phyloP scores from a whole-genome alignment of 1,140 invertebrate species.

The Bombus superbus region DNA sequence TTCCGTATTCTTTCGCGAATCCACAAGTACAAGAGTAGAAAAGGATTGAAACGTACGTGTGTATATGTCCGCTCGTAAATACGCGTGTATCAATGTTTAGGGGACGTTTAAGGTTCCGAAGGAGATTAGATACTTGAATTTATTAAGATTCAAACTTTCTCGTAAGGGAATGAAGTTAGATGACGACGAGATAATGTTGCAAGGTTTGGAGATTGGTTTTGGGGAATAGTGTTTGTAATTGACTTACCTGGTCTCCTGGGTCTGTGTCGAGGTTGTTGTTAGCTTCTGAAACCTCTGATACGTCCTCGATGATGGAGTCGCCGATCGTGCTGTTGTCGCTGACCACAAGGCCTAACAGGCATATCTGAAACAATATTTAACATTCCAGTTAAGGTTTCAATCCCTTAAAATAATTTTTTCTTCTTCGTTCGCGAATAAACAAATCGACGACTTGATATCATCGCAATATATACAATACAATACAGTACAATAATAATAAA shows the following conservation, averaged over 20 bases:
- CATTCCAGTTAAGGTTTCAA: neutral
- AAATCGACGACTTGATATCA: too few relatives aligned
- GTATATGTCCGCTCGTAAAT: neutral
- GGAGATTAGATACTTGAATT: neutral
- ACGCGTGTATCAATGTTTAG: neutral
- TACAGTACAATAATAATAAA: too few relatives aligned
- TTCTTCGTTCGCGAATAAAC: neutral
- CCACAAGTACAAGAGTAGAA: conserved; percentile 11
- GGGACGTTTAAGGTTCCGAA: neutral
- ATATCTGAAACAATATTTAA: conserved; percentile 71
- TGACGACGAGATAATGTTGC: neutral
- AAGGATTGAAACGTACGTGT: neutral
- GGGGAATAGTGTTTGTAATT: neutral
- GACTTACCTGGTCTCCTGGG: conserved; percentile 74
- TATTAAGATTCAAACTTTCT: neutral
- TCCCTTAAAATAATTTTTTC: neutral
- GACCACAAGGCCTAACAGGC: conserved; percentile 74
- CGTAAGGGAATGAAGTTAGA: neutral
- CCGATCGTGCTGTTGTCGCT: conserved; percentile 78
- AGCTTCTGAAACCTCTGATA: conserved; percentile 71
- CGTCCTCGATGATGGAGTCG: conserved; percentile 72
- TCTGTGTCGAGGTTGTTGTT: conserved; percentile 70
- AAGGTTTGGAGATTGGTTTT: neutral
- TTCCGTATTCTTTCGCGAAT: conserved; percentile 26
- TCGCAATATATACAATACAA: too few relatives aligned